phyloP scores from a whole-genome alignment of 2,113 vertebrate species.

The Gopherus flavomarginatus region DNA sequence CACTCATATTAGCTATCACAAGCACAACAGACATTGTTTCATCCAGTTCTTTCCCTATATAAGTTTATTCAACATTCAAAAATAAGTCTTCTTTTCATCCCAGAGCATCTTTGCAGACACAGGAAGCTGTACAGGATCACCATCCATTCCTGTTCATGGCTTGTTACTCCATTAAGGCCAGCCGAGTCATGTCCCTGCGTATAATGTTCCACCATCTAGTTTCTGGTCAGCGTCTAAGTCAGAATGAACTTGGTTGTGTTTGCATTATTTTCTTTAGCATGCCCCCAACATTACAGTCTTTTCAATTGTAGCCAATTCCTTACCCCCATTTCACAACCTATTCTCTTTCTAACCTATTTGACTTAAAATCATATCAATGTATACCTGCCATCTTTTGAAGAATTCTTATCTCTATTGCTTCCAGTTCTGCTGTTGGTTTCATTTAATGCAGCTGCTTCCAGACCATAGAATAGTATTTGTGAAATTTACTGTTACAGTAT shows the following conservation, averaged over 20 bases:
- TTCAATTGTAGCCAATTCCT: not conserved
- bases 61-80: not conserved
- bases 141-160: not conserved
- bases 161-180: not conserved
- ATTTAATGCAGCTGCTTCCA: not conserved
- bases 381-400: not conserved
- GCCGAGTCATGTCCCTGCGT: fast-evolving
- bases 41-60: not conserved
- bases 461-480: not conserved
- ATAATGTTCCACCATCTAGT: not conserved
- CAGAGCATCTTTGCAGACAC: not conserved
- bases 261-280: not conserved
- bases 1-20: not conserved
- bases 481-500: not conserved
- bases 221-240: not conserved
- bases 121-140: not conserved
- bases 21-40: not conserved
- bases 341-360: not conserved
- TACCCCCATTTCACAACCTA: not conserved
- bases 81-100: not conserved
- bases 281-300: not conserved
- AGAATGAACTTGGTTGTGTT: not conserved
- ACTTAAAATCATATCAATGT: not conserved
- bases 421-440: not conserved
- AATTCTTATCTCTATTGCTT: not conserved